Base-by-base conservation (phyloP, 1,140 invertebrate species). In the Cydia pomonella region DNA sequence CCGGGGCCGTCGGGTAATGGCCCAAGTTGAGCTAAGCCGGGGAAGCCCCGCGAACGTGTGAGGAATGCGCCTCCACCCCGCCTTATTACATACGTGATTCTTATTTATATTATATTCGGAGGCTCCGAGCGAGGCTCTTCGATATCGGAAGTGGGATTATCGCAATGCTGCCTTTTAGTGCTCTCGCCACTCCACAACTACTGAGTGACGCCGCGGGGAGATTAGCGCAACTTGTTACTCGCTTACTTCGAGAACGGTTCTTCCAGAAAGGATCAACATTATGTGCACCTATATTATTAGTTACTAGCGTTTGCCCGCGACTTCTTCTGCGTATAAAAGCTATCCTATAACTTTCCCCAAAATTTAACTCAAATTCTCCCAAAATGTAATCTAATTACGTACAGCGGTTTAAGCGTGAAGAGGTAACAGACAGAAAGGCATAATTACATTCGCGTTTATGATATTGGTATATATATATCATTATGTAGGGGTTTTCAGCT, bases 61-160 rank as follows among this genome's bases (percentile, higher is more conserved):
- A 85, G 82, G 91, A 91, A 92, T 92, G 83, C 84, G 75, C 82
- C 73, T 69, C 81, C 75, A 74, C 77, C 76, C 76, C 82, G 84
- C 80, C 84, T 91, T 91, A 92, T 91, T 92, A 92, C 90, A 92
- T 86, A 92, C 91, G 91, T 92, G 91, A 91, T 91, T 91, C 88
- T 90, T 92, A 91, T 92, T 91, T 92, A 92, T 92, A 91, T 90
- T 88, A 89, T 89, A 88, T 88, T 83, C 79, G 75, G 76, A 80
- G 47, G 74, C 75, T 44, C 50, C 47, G 77, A 80, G 76, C 76
- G 72, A 73, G 75, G 79, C 80, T 79, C 80, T 76, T 74, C 83
- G 83, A 84, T 86, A 90, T 87, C 84, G 81, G 78, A 83, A 82
- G 80, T 80, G 72, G 87, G 90, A 90, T 91, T 91, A 92, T 82